Base-by-base conservation (phyloP, 92 coral and sea anemone genomes). In the Umimayanthus kanabou region DNA sequence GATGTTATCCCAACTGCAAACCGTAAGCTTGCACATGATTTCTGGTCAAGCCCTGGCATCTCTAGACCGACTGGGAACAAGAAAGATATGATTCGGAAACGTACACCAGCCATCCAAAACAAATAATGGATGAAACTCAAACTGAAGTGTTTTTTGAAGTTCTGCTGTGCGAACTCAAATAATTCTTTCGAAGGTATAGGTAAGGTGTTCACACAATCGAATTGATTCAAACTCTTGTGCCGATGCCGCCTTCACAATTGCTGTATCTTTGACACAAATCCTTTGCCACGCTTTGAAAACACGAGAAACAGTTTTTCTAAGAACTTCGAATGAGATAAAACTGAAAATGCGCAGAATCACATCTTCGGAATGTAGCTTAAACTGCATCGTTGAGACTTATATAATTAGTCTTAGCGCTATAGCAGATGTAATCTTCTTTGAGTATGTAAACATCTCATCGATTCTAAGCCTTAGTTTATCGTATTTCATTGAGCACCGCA, bases 51-150 rank as follows among this genome's bases (percentile, higher is more conserved):
- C 18, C 89, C 89, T 6, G 93, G 83, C 6, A 81, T 88, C 1
- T 92, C 93, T 1, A 88, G 94, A 9, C 84, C 94, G 22, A 94
- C 94, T 6, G 93, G 93, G 26, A 94, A 94, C 80, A 92, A 92
- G 70, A 78, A 85, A 33, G 96, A 94, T 80, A 64, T 88, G 9
- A 77, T 80, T 0, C 55, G 85, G 43, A 75, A 91, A 65, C 77
- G 9, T 92, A 89, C 73, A 45, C 88, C 20, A 45, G 58, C 9
- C 96, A 92, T 50, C 80, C 92, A 40, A 94, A 91, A 40, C 90
- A 94, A 45, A 78, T 94, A 8, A 43, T 94, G 39, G 92, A 93
- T 61, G 86, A 91, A 57, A 93, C 93, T 23, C 93, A 93, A 77
- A 91, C 94, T 0, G 93, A 94, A 61, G 94, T 88, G n/a, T 93